phyloP scores from a whole-genome alignment of 2,113 vertebrate species.

The Embiotoca jacksoni region DNA sequence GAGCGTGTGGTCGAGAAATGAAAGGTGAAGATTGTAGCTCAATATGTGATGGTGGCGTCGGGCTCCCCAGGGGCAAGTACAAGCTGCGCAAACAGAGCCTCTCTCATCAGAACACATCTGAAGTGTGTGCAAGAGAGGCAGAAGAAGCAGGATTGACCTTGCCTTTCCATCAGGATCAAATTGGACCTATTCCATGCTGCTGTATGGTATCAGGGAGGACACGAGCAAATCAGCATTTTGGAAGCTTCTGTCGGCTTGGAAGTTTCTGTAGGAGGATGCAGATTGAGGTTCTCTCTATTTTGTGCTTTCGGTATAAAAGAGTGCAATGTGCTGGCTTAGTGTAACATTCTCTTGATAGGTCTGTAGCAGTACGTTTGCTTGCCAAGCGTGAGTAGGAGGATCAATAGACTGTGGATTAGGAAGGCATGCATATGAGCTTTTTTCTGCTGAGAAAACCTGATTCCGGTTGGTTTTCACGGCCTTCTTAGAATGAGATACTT shows the following conservation, averaged over 20 bases:
- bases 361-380: conserved; percentile 63
- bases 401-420: conserved; percentile 72
- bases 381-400: conserved; percentile 73
- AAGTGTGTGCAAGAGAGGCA: conserved; percentile 57
- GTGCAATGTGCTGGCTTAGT: conserved; percentile 57
- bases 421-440: conserved; percentile 65
- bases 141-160: conserved; percentile 51
- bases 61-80: conserved; percentile 66
- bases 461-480: conserved; percentile 54
- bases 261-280: conserved; percentile 62
- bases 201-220: conserved; percentile 45
- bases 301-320: conserved; percentile 52
- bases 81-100: conserved; percentile 67
- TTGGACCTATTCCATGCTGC: conserved; percentile 56
- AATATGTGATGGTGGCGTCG: conserved; percentile 54
- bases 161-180: conserved; percentile 68
- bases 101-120: conserved; percentile 73
- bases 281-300: conserved; percentile 57
- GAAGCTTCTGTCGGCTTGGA: conserved; percentile 52
- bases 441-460: conserved; percentile 62
- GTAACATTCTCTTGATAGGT: conserved; percentile 69
- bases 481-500: conserved; percentile 54
- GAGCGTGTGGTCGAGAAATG: conserved; percentile 74
- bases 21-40: conserved; percentile 79
- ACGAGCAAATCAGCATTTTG: conserved; percentile 53